These are phyloP conservation scores for Lacanobia oleracea DNA, from an alignment of 2,888 invertebrate species.

Conservation along the genomic window DNA sequence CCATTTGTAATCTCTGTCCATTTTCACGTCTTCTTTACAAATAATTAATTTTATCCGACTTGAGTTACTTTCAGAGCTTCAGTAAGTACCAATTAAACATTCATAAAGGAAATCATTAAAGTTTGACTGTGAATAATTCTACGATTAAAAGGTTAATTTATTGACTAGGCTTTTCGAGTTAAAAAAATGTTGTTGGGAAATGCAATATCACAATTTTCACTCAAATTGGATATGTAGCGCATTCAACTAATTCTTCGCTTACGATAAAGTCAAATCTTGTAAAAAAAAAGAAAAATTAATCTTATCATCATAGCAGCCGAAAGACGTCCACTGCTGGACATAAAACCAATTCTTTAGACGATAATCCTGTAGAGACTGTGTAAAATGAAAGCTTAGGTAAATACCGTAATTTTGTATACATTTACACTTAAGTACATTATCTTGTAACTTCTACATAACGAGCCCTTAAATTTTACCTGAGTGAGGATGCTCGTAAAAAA, in stretches of 20 bases:
- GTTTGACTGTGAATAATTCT: conserved; percentile 34
- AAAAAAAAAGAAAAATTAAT: too few relatives aligned
- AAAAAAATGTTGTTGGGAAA: background rate
- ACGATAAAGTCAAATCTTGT: too few relatives aligned
- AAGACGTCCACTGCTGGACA: too few relatives aligned
- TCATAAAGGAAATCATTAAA: conserved; percentile 24
- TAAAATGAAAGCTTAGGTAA: background rate
- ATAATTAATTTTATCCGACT: conserved; percentile 21
- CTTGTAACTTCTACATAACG: conserved; percentile 49
- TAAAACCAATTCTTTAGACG: too few relatives aligned
- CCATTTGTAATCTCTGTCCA: background rate
- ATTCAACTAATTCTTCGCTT: too few relatives aligned
- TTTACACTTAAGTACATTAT: conserved; percentile 56
- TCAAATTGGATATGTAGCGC: too few relatives aligned
- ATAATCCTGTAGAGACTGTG: background rate
- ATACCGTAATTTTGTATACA: conserved; percentile 35
- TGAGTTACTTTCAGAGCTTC: conserved; percentile 27
- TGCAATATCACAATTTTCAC: background rate
- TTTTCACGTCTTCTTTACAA: conserved; percentile 13
- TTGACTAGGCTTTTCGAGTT: background rate
- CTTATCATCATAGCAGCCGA: too few relatives aligned
- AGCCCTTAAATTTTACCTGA: conserved; percentile 33
- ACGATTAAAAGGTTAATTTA: conserved; percentile 29
- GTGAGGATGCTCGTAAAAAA: conserved; percentile 42
- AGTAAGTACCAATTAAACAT: conserved; percentile 40